phyloP scores from a whole-genome alignment of 2,113 vertebrate species.

The Phoenicopterus ruber region DNA sequence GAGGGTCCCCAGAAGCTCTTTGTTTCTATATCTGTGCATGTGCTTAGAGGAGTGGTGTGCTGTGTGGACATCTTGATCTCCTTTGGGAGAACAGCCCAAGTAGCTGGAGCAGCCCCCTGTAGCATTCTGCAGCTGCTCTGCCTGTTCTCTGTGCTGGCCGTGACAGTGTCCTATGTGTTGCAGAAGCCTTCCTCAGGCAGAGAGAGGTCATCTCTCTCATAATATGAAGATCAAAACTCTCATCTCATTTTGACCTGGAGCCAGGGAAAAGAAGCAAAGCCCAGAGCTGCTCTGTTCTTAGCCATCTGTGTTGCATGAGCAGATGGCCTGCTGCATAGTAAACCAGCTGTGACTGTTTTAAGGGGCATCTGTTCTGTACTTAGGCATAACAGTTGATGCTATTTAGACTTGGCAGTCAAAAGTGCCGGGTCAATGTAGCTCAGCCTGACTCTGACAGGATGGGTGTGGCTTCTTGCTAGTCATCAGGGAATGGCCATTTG shows the following conservation, averaged over 20 bases:
- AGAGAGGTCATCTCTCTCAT: background rate
- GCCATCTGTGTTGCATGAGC: background rate
- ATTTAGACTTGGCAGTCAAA: background rate
- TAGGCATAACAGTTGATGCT: background rate
- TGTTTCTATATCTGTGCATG: background rate
- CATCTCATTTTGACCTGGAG: background rate
- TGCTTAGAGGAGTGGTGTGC: background rate
- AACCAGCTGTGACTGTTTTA: constrained; percentile 21
- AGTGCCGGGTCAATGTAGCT: background rate
- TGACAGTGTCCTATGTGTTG: background rate
- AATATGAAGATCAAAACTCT: background rate
- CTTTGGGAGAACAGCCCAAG: background rate
- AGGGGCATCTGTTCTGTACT: background rate
- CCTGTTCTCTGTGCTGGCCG: rapidly evolving
- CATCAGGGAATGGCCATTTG: background rate
- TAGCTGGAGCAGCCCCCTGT: background rate
- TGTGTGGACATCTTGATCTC: background rate
- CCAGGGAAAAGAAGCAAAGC: background rate
- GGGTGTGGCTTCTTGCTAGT: background rate
- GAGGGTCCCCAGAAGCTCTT: background rate
- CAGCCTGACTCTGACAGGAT: background rate
- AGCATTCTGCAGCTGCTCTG: background rate
- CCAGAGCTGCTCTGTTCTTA: background rate
- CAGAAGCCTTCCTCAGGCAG: background rate
- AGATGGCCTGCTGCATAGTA: background rate